phyloP scores from a whole-genome alignment of 2,888 invertebrate genomes.

The Drosophila anceps region DNA sequence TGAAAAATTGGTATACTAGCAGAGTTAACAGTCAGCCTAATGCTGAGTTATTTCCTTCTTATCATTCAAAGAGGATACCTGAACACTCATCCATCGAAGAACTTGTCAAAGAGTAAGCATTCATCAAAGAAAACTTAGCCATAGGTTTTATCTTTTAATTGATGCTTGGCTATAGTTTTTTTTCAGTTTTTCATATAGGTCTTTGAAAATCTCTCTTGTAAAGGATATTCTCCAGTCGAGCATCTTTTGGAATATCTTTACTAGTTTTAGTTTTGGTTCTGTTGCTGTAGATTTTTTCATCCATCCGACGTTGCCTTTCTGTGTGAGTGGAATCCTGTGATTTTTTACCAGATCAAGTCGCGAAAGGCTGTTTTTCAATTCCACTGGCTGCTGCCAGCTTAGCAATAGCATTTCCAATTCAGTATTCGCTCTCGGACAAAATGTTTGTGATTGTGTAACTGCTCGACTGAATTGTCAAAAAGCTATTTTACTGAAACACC shows the following conservation, averaged over 20 bases:
- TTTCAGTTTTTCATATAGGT: not conserved
- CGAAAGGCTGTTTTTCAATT: conserved; percentile 38
- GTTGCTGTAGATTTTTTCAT: conserved; percentile 43
- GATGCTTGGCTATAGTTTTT: not conserved
- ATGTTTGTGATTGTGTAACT: conserved; percentile 27
- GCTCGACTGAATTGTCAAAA: conserved; percentile 26
- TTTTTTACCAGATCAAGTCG: conserved; percentile 60
- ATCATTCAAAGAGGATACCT: not conserved
- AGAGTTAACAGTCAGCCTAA: not conserved
- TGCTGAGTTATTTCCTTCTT: not conserved
- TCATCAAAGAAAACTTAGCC: not conserved
- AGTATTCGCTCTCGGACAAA: conserved; percentile 38
- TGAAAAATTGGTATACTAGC: not conserved
- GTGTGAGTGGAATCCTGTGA: conserved; percentile 51
- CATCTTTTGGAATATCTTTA: not conserved
- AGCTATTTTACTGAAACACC: conserved; percentile 18
- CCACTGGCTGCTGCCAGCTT: conserved; percentile 38
- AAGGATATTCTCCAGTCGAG: conserved; percentile 1
- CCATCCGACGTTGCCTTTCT: conserved; percentile 21
- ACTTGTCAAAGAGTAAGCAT: not conserved
- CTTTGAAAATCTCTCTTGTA: not conserved
- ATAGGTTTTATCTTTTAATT: too few relatives aligned
- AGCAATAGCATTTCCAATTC: conserved; percentile 60
- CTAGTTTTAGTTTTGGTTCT: conserved; percentile 10
- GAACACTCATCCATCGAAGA: not conserved